Base-by-base conservation (phyloP, 2,113 vertebrate species). In the Urocynchramus pylzowi region DNA sequence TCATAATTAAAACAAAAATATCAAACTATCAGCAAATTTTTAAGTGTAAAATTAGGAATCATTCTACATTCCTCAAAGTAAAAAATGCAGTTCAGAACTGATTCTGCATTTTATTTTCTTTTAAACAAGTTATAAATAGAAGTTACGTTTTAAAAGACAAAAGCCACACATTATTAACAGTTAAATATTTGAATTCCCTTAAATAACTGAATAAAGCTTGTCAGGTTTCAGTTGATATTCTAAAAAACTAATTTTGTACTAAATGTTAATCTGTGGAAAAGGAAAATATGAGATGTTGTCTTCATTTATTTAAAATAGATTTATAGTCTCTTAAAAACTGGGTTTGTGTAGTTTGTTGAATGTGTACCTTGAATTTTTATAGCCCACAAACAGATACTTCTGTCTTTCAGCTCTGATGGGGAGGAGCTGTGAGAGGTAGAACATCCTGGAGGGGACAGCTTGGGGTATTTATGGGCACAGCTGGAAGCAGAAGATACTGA, bases 351-450 rank as follows among this genome's bases (percentile, higher is more conserved):
- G 6, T 59, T 70, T 76, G 52, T 39, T 53, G 4, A 65, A 74
- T 3, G 20, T 1, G 1, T 37, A 67, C 30, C 8, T 9, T 67
- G 56, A 53, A 9, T 80, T 89, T 49, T 76, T 30, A 39, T 33
- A 42, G 41, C 16, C 53, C 41, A 54, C 4, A 41, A 8, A 59
- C 0, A 0, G 10, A n/a, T 14, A 39, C 10, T 73, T n/a, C 28
- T 53, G 9, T 30, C 20, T 49, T 70, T 69, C 33, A 47, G 18
- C 35, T 80, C 45, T n/a, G 20, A 49, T 14, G 3, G 12, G 18
- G 21, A 71, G n/a, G 52, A 88, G 61, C n/a, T 67, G 26, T 5
- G 26, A 37, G 37, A 67, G 11, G 24, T 5, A 71, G 49, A 52
- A 75, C 19, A 49, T n/a, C 37, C 50, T 3, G 3, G 7, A 69